Evolutionary conservation across 2,113 vertebrate genomes (phyloP), one percentile per base, ranked within the genome.

Genomic region (Vicugna pacos): DNA sequence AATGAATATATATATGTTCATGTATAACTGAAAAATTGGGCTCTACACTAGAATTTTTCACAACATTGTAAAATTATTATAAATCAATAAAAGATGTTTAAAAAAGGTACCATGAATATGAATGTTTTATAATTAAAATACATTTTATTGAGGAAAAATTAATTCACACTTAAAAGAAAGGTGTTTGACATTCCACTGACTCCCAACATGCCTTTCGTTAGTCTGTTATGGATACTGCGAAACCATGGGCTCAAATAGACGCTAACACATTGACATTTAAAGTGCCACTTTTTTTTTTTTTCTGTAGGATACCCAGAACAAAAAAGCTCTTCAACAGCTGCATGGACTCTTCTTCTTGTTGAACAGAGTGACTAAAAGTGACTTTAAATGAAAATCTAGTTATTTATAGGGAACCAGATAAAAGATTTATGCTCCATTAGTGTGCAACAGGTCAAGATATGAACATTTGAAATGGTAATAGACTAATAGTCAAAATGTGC

Each of bases 381-480:
- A 58, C 32, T 95, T 86, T 91, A 92, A 96, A 35, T 95, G 80
- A 84, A 30, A 83, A 35, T 58, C 14, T 95, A 52, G 75, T 42
- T 94, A 85, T 81, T 97, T 95, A 83, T 64, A 84, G n/a, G 30
- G 11, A 88, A 90, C 86, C 60, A 81, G 17, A 86, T 82, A 46
- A 96, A 96, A 93, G 30, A 94, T 77, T 24, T 91, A 73, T 83
- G 30, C 28, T 80, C 30, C 38, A 11, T 35, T 86, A 64, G 24
- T 60, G 85, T 69, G n/a, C 56, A 50, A 17, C 5, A 1, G 72
- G 76, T 88, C 95, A 92, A 77, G 15, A 22, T 10, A 84, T 28
- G 22, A 48, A 32, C 35, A 85, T 97, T 94, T 96, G 72, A 94
- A 94, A 95, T 94, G 54, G 83, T 70, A 93, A 83, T 84, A 87